Evolutionary conservation across 2,888 invertebrate species (phyloP).

Genomic region (Cataglyphis cursor): DNA sequence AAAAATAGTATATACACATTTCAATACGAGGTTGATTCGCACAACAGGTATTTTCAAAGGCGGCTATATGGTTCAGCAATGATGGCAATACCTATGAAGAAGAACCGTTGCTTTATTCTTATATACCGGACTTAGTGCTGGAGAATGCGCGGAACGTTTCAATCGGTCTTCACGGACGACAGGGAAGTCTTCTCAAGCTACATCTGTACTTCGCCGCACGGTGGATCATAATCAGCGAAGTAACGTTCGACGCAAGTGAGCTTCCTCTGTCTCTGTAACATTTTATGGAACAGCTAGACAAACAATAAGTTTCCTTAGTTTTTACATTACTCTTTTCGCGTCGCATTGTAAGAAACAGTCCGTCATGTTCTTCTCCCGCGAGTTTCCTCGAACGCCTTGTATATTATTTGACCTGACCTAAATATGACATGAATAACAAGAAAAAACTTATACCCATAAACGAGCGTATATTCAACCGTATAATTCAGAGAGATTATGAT

Average conservation of each 20-base stretch:
- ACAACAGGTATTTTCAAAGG: constrained; percentile 90
- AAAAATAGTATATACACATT: not conserved
- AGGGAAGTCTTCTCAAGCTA: constrained; percentile 89
- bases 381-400: constrained; percentile 18
- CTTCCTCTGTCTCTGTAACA: constrained; percentile 40
- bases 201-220: constrained; percentile 90
- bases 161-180: constrained; percentile 89
- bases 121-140: constrained; percentile 89
- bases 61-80: constrained; percentile 89
- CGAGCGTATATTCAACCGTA: constrained; percentile 47
- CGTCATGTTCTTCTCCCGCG: constrained; percentile 34
- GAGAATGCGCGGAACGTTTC: constrained; percentile 91
- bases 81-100: constrained; percentile 76
- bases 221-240: constrained; percentile 92
- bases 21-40: constrained; percentile 7
- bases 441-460: constrained; percentile 4
- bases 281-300: not conserved
- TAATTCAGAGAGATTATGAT: constrained; percentile 46
- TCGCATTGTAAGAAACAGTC: constrained; percentile 15
- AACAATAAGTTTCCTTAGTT: not conserved
- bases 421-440: constrained; percentile 12
- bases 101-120: constrained; percentile 86
- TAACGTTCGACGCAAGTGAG: constrained; percentile 89
- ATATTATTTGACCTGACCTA: constrained; percentile 26
- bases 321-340: constrained; percentile 2